These are phyloP conservation scores for Lepus townsendii DNA, from an alignment of 2,797 vertebrate species.

Conservation along the genomic window DNA sequence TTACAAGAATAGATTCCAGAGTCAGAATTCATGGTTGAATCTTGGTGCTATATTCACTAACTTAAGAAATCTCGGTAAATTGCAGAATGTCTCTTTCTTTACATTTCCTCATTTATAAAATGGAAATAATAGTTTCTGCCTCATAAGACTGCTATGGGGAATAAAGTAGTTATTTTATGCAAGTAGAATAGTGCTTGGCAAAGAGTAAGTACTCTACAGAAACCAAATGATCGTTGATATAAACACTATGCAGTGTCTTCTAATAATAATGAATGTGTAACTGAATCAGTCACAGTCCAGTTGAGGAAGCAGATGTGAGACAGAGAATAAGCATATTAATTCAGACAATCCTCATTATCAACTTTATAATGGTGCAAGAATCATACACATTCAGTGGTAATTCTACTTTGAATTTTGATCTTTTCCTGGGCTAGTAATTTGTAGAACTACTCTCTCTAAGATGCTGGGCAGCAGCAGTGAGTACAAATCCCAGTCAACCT, in stretches of 20 bases:
- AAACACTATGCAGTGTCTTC: not conserved
- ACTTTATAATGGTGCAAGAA: not conserved
- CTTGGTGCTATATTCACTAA: not conserved
- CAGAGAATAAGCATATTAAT: not conserved
- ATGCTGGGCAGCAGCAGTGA: not conserved
- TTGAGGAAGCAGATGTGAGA: not conserved
- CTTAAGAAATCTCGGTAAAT: slow-evolving; percentile 21
- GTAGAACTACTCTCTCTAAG: too few relatives aligned
- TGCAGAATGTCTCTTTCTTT: not conserved
- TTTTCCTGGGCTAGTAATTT: not conserved
- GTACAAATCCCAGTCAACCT: not conserved
- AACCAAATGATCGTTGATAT: not conserved
- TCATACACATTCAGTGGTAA: not conserved
- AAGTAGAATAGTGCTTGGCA: not conserved
- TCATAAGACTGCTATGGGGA: not conserved
- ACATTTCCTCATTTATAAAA: not conserved
- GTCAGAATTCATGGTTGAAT: not conserved
- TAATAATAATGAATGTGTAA: not conserved
- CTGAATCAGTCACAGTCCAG: not conserved
- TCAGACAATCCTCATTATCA: not conserved
- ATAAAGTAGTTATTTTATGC: not conserved
- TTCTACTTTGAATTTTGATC: not conserved
- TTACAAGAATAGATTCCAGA: not conserved
- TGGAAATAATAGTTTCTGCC: slow-evolving; percentile 2
- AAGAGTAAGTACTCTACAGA: not conserved